Percentiles rank a stretch among this genome's conserved stretches.
Conservation (phyloP, 2,113 vertebrate species). For the Gavialis gangeticus region DNA sequence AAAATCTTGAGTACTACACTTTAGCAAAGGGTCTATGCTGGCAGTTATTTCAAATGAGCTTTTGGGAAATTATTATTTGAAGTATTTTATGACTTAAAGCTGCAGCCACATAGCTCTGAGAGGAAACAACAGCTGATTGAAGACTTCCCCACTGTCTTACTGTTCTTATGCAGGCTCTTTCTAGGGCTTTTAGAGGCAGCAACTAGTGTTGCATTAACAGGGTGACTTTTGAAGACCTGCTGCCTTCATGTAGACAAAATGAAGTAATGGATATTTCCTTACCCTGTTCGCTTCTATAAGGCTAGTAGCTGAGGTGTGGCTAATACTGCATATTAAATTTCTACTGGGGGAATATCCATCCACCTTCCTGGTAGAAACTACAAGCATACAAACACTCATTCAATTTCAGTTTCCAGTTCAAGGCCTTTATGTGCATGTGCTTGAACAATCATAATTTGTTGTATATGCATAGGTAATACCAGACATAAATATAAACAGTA, state of each 20-base stretch:
- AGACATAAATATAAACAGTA: neutral
- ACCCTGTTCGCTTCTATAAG: neutral
- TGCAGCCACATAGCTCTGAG: neutral
- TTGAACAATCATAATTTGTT: neutral
- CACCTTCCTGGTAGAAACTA: too few relatives aligned
- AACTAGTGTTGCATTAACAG: neutral
- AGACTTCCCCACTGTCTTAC: neutral
- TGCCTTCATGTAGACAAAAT: neutral
- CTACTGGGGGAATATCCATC: too few relatives aligned
- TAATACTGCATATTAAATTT: neutral
- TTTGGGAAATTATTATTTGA: neutral
- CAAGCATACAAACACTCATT: too few relatives aligned
- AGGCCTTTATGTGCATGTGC: neutral
- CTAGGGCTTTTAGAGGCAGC: neutral
- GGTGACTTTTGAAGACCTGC: neutral
- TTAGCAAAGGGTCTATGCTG: neutral
- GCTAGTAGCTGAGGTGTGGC: neutral
- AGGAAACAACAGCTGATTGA: neutral
- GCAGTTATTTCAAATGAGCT: accelerated
- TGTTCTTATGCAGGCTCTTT: neutral
- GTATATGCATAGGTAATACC: neutral
- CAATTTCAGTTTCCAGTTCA: too few relatives aligned
- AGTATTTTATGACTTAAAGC: neutral
- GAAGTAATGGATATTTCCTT: neutral
- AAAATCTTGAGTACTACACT: neutral